Conservation (phyloP, 2,113 vertebrate genomes). For the Cephalopterus ornatus region DNA sequence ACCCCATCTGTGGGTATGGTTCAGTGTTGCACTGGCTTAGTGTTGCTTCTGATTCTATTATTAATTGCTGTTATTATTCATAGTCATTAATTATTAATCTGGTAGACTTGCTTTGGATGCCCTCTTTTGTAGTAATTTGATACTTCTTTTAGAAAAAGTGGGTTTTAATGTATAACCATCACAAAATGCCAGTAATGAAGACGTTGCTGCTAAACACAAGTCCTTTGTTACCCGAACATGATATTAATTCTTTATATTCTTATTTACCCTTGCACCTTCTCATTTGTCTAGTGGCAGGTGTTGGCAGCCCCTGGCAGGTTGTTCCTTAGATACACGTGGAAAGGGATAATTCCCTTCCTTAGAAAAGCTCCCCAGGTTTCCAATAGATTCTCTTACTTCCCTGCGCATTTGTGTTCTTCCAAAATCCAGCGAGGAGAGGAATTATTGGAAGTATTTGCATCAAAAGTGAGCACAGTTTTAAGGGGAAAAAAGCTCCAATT, state of each 20-base stretch:
- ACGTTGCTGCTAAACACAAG: not conserved
- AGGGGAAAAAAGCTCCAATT: fast-evolving
- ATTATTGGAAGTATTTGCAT: not conserved
- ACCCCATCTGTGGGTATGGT: not conserved
- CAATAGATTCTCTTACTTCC: not conserved
- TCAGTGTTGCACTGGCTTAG: not conserved
- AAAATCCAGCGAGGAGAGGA: not conserved
- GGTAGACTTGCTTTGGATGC: not conserved
- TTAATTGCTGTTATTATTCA: not conserved
- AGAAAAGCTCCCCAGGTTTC: not conserved
- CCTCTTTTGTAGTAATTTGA: not conserved
- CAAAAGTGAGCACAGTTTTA: not conserved
- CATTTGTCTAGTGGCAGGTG: not conserved
- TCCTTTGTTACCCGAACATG: not conserved
- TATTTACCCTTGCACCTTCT: not conserved
- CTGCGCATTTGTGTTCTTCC: not conserved
- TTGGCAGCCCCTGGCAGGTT: not conserved
- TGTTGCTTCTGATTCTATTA: not conserved
- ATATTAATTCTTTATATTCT: not conserved
- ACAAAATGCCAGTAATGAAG: not conserved
- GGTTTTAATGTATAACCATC: not conserved
- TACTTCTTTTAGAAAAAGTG: not conserved
- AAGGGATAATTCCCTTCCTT: not conserved
- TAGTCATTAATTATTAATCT: not conserved
- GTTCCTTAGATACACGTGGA: fast-evolving